Evolutionary conservation across 2,797 vertebrate species (phyloP).

Genomic region (Varecia variegata): DNA sequence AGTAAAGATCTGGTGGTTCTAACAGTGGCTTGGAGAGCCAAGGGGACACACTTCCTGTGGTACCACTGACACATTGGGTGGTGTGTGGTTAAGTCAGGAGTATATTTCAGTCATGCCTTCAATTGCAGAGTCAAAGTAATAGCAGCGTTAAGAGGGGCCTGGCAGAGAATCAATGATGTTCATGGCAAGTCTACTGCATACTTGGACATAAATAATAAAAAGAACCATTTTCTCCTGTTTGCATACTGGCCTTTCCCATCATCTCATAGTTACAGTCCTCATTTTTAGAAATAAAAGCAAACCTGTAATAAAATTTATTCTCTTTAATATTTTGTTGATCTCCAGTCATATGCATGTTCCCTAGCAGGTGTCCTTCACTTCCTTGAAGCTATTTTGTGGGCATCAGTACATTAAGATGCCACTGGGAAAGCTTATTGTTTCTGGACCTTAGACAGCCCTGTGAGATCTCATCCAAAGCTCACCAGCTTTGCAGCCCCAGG

Average conservation of each 20-base stretch:
- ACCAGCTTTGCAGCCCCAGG: background rate
- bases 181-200: background rate
- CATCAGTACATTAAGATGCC: background rate
- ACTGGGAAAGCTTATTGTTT: background rate
- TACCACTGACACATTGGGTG: background rate
- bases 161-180: background rate
- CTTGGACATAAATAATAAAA: conserved; percentile 2
- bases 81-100: background rate
- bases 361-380: background rate
- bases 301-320: background rate
- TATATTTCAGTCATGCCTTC: background rate
- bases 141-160: background rate
- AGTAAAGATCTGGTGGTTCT: background rate
- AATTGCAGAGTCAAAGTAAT: background rate
- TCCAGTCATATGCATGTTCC: background rate
- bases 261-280: background rate
- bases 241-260: background rate
- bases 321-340: background rate
- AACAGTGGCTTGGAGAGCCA: background rate
- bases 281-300: conserved; percentile 8
- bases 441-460: background rate
- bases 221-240: background rate
- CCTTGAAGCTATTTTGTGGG: background rate
- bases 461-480: background rate
- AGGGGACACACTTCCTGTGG: background rate